These are phyloP conservation scores for Xiphydria camelus DNA, from an alignment of 2,888 invertebrate species.

Conservation along the genomic window DNA sequence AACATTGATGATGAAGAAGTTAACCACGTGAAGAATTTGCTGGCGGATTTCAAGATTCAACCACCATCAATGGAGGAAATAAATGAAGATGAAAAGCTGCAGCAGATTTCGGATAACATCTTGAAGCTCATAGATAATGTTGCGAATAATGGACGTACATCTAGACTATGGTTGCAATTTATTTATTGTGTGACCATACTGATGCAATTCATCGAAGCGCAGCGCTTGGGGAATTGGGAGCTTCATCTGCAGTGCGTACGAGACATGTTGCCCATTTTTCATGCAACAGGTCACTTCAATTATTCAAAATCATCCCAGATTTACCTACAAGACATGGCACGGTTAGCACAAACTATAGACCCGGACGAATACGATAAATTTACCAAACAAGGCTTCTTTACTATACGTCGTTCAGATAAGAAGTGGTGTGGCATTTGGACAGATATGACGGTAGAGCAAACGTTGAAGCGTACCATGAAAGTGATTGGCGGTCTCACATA, in stretches of 20 bases:
- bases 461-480: too few relatives aligned
- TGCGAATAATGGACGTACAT: too few relatives aligned
- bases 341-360: too few relatives aligned
- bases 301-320: constrained; percentile 38
- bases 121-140: too few relatives aligned
- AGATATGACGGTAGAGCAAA: too few relatives aligned
- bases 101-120: too few relatives aligned
- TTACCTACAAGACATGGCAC: constrained; percentile 39
- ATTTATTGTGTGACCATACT: constrained; percentile 20
- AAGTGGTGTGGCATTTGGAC: too few relatives aligned
- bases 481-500: too few relatives aligned
- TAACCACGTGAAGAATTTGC: neutral
- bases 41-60: neutral
- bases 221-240: constrained; percentile 30
- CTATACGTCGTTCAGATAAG: constrained; percentile 24
- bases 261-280: constrained; percentile 37
- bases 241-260: too few relatives aligned
- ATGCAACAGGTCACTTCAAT: constrained; percentile 37
- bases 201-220: constrained; percentile 30
- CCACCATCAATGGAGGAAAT: neutral
- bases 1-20: neutral
- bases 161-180: constrained; percentile 24
- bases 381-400: too few relatives aligned
- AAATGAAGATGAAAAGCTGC: neutral
- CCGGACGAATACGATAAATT: too few relatives aligned